Evolutionary conservation across 1,140 invertebrate species (phyloP), one percentile per base, ranked within the genome.

Genomic region (Branchinecta lynchi): DNA sequence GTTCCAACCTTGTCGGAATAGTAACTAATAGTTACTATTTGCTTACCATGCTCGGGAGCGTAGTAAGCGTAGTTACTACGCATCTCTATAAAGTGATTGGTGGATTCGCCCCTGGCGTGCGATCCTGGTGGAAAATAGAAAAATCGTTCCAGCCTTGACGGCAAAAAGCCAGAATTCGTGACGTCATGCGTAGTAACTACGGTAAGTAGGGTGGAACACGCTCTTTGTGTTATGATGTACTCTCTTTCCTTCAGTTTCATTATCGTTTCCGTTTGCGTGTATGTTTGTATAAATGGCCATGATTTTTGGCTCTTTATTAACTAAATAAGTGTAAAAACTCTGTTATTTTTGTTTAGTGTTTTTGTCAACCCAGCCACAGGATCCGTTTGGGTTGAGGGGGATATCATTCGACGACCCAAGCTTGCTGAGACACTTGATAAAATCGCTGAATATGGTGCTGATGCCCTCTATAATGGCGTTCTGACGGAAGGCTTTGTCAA

Each of bases 381-480:
- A 5, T 66, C 77, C 43, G 71, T 78, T 2, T 78, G 74, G 44
- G 74, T 75, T 70, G 72, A 74, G 71, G 78, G 77, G 12, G 79
- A 80, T 67, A 74, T 73, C 8, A 72, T 80, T 6, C 75, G 73
- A 60, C 70, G 76, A 8, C 77, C 76, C 12, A 70, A 75, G 68
- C 72, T 81, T 43, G 78, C 75, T n/a, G 70, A 75, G 32, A 81
- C 80, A 3, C 71, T 81, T 17, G 65, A 73, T 17, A 74, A 70
- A 32, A 71, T 71, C 7, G 75, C 81, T n/a, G 70, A 74, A 70
- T 45, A 71, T 69, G 79, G 78, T 7, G 74, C 74, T 7, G 68
- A 76, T 5, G 73, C 75, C 7, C 77, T 81, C 66, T 80, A 81
- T 70, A 78, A 75, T 70, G 80, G 81, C 0, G 71, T 70, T 15